These are phyloP conservation scores for Altica lythri DNA, from an alignment of 2,888 invertebrate genomes.

Conservation along the genomic window DNA sequence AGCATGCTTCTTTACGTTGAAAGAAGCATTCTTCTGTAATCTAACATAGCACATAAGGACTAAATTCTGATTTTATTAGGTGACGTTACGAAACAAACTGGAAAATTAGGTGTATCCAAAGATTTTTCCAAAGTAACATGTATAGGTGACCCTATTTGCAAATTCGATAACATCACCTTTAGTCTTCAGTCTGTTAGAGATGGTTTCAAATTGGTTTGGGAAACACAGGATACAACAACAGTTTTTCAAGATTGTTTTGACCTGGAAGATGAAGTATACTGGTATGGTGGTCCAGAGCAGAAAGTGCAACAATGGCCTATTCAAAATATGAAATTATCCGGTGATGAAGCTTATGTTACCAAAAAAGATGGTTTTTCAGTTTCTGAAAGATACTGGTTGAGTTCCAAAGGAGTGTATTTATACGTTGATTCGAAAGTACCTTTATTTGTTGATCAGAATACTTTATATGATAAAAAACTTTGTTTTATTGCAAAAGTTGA, in stretches of 20 bases:
- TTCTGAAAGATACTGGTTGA: conserved; percentile 73
- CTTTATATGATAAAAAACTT: conserved; percentile 58
- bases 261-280: conserved; percentile 59
- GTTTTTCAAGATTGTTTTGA: conserved; percentile 57
- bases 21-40: neutral
- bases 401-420: conserved; percentile 70
- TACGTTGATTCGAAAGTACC: conserved; percentile 67
- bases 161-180: conserved; percentile 4
- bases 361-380: conserved; percentile 62
- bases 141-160: neutral
- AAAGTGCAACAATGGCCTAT: conserved; percentile 69
- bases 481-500: conserved; percentile 64
- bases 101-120: conserved; percentile 14
- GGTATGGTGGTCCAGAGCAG: conserved; percentile 72
- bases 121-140: conserved; percentile 8
- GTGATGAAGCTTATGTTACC: conserved; percentile 61
- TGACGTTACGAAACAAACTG: neutral
- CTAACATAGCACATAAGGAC: too few species aligned
- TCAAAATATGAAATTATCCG: conserved; percentile 62
- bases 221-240: neutral
- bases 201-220: conserved; percentile 10
- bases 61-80: conserved; percentile 17
- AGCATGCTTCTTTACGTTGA: too few species aligned
- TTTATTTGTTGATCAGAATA: conserved; percentile 73
- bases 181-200: neutral